A percentile compares a stretch with the other conserved stretches of the same genome.
Conservation (phyloP, 1,140 invertebrate genomes). For the Phocides pigmalion region DNA sequence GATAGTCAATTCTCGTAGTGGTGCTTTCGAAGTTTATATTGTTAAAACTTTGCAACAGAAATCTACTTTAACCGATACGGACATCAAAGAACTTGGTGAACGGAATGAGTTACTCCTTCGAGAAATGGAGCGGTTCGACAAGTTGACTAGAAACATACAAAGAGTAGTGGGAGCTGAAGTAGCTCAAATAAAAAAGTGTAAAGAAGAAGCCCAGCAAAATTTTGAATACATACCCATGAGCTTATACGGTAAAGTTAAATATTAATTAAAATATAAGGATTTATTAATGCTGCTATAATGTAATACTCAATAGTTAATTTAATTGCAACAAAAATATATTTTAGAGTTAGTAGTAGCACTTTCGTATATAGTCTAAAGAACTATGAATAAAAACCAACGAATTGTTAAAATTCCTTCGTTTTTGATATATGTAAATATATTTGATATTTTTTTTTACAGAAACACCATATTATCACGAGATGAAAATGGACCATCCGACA, state of each 20-base stretch:
- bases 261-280: no score
- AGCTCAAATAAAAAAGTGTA: constrained; percentile 37
- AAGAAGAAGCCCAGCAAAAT: constrained; percentile 25
- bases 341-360: no score
- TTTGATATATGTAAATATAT: no score
- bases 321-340: no score
- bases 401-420: no score
- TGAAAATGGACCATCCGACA: constrained; percentile 58
- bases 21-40: background rate
- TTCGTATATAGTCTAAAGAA: no score
- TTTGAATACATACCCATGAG: constrained; percentile 37
- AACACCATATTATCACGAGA: constrained; percentile 47
- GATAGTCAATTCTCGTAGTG: no score
- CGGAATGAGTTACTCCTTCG: constrained; percentile 63
- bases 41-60: constrained; percentile 47
- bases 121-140: constrained; percentile 68
- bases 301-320: no score
- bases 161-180: constrained; percentile 52
- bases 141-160: constrained; percentile 59
- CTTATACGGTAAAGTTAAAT: constrained; percentile 46
- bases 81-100: constrained; percentile 62
- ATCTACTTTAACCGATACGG: constrained; percentile 51
- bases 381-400: no score
- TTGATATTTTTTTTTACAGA: no score
- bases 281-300: no score